phyloP scores from a whole-genome alignment of 2,888 invertebrate genomes.

The Drosophila meridiana region DNA sequence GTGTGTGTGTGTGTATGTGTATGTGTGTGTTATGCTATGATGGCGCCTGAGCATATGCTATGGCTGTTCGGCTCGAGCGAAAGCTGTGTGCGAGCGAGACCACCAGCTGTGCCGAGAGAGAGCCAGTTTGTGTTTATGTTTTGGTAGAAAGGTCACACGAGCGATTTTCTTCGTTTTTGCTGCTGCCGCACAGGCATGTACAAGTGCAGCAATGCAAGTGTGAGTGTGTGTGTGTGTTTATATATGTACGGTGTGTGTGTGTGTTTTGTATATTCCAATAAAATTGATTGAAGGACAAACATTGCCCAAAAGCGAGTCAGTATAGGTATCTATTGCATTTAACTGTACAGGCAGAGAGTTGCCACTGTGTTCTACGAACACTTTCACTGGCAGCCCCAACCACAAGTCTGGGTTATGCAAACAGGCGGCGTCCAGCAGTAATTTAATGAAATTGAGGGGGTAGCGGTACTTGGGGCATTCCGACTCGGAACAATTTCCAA shows the following conservation, averaged over 20 bases:
- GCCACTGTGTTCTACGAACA: constrained; percentile 13
- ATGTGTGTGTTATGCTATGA: constrained; percentile 41
- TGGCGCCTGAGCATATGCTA: constrained; percentile 77
- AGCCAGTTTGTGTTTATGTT: constrained; percentile 58
- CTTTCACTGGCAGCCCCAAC: constrained; percentile 23
- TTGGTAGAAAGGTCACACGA: constrained; percentile 73
- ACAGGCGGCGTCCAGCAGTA: constrained; percentile 7
- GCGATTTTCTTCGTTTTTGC: constrained; percentile 33
- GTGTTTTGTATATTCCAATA: constrained; percentile 34
- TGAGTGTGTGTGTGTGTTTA: constrained; percentile 1
- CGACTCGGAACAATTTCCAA: constrained; percentile 35
- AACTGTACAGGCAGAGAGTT: constrained; percentile 19
- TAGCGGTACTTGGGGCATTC: background rate
- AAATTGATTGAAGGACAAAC: constrained; percentile 56
- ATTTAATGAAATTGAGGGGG: background rate
- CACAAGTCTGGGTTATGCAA: constrained; percentile 35
- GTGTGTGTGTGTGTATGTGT: background rate
- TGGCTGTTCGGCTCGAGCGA: constrained; percentile 38
- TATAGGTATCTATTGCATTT: constrained; percentile 19
- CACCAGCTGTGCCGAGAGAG: constrained; percentile 21
- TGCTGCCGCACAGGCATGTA: constrained; percentile 20
- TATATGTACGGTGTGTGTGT: constrained; percentile 2
- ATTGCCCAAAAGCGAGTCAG: constrained; percentile 19
- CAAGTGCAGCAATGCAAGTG: constrained; percentile 28
- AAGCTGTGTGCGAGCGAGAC: constrained; percentile 41